These are phyloP conservation scores for Amphimedon queenslandica DNA, from an alignment of 37 sponge, comb jelly and placozoan species.

Conservation along the genomic window DNA sequence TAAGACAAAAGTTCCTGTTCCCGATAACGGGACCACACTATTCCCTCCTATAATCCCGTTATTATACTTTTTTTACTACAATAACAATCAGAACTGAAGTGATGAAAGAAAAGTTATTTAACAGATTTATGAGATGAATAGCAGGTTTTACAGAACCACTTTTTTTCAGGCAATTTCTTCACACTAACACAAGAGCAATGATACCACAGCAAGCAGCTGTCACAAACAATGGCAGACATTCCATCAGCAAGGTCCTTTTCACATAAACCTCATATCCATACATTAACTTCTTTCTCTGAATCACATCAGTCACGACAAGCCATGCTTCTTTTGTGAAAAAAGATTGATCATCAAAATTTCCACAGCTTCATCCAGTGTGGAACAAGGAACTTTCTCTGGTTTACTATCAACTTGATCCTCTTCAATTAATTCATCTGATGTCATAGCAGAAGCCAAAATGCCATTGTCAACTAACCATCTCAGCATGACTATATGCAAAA, in stretches of 20 bases:
- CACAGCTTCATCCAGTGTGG: conserved; percentile 5
- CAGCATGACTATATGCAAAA: conserved; percentile 6
- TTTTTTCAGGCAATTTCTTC: neutral
- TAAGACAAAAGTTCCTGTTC: conserved; percentile 1
- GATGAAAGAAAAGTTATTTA: neutral
- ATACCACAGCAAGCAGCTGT: conserved; percentile 20
- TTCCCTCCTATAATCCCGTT: neutral
- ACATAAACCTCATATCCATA: neutral
- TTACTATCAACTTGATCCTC: conserved; percentile 14
- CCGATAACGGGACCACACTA: neutral
- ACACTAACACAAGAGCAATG: conserved; percentile 12
- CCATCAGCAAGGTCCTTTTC: neutral
- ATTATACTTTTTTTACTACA: neutral
- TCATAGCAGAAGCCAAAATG: neutral
- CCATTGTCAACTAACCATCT: conserved; percentile 16
- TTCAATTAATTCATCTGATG: conserved; percentile 2
- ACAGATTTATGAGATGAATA: neutral
- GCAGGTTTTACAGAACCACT: conserved; percentile 16
- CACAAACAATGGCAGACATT: neutral
- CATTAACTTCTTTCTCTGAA: neutral
- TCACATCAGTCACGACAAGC: conserved; percentile 4
- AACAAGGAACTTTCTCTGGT: conserved; percentile 11
- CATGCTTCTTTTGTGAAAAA: conserved; percentile 6
- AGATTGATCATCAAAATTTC: neutral
- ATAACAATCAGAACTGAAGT: neutral